Base-by-base conservation (phyloP, 2,113 vertebrate genomes). In the Felis chaus region DNA sequence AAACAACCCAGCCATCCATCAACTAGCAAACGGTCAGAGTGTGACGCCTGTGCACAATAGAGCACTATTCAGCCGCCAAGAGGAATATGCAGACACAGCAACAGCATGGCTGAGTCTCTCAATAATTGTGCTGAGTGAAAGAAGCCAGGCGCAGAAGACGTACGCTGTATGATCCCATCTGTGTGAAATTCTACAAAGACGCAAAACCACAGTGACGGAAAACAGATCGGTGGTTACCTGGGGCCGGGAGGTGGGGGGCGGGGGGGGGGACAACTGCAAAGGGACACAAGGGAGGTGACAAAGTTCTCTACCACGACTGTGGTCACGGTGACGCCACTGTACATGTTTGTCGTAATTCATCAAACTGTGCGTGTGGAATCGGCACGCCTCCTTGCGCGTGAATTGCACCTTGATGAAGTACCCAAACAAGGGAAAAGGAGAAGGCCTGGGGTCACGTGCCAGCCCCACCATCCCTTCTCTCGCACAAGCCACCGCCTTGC, bases 131-230 rank as follows among this genome's bases (percentile, higher is more conserved):
- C 21, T 14, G 11, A 66, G 23, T 7, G n/a, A 48, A 53, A 93
- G 81, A 93, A 89, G 31, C 36, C 83, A 53, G n/a, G 55, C 55
- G 0, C 55, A 39, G 50, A 57, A 85, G 69, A 78, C 48, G 7
- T 0, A 0, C 2, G 1, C n/a, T 9, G 9, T 1, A 0, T 1
- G 50, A 66, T 23, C 25, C 50, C 45, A 12, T 29, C 29, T 13
- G 18, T n/a, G 36, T 39, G 86, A 84, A 36, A n/a, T 27, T 39
- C 55, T 36, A 29, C 69, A 55, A 81, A 95, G 76, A n/a, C 7
- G 41, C 45, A 55, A 57, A 31, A 14, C 13, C 2, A 23, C 10
- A 19, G 76, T 1, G n/a, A 71, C 4, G 5, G 57, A 50, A 61
- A n/a, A 13, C 21, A 31, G 33, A 18, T 18, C 41, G 4, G 8